Conservation (phyloP, 2,888 invertebrate genomes). For the Cephus rjabovi region DNA sequence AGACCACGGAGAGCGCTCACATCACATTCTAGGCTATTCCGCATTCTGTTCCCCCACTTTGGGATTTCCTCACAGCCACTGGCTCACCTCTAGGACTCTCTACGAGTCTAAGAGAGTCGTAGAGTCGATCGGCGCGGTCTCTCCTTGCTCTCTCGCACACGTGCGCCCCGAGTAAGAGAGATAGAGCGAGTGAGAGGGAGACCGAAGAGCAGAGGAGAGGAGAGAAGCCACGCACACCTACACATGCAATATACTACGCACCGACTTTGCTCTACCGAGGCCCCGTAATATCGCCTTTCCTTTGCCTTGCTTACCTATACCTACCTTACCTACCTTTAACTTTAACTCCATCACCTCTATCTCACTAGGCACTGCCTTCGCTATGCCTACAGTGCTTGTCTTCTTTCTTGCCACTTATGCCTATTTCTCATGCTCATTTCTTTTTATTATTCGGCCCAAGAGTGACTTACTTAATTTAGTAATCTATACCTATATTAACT, state of each 20-base stretch:
- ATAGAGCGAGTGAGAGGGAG: neutral
- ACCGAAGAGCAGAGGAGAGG: neutral
- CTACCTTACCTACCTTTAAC: conserved; percentile 12
- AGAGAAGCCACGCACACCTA: conserved; percentile 10
- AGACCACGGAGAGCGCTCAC: conserved; percentile 55
- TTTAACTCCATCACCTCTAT: neutral
- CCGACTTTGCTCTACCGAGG: conserved; percentile 13
- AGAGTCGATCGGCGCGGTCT: conserved; percentile 12
- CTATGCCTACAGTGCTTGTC: neutral
- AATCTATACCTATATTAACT: neutral
- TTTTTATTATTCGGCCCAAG: neutral
- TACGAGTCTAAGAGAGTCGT: conserved; percentile 55
- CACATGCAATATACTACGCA: conserved; percentile 4
- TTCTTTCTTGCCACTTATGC: neutral
- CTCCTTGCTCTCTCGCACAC: neutral
- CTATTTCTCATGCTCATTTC: neutral
- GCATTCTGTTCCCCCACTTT: conserved; percentile 66
- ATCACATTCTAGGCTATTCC: conserved; percentile 68
- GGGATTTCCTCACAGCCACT: conserved; percentile 52
- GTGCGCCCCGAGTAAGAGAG: neutral
- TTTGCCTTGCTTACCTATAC: conserved; percentile 13
- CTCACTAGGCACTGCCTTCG: neutral
- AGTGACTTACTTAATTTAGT: neutral
- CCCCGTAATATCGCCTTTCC: conserved; percentile 22
- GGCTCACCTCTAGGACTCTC: conserved; percentile 53